Percentiles rank a stretch among this genome's conserved stretches.
Evolutionary conservation across 2,113 vertebrate genomes (phyloP).

Genomic region (Albula glossodonta): DNA sequence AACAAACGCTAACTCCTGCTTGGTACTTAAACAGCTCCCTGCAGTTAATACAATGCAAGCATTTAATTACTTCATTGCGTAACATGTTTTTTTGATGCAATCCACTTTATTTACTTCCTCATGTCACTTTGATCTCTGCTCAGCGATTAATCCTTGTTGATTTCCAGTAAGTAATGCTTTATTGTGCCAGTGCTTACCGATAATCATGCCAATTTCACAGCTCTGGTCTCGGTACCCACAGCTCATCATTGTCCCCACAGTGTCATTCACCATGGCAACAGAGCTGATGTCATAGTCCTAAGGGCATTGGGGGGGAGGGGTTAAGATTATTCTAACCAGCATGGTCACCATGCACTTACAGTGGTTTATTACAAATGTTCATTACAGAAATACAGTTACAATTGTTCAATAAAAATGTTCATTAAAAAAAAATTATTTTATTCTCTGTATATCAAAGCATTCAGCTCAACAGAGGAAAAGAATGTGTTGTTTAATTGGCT

Average conservation of each 20-base stretch:
- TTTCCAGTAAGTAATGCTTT: neutral
- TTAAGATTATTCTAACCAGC: neutral
- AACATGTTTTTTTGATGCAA: neutral
- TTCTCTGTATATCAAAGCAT: too few species aligned
- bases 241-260: constrained; percentile 84
- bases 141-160: neutral
- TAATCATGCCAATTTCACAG: constrained; percentile 77
- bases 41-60: neutral
- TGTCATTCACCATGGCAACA: constrained; percentile 82
- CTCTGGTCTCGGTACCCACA: constrained; percentile 55
- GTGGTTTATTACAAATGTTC: too few species aligned
- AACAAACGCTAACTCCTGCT: neutral
- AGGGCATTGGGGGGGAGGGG: constrained; percentile 17
- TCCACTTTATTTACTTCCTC: neutral
- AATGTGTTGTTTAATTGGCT: too few species aligned
- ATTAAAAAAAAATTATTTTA: too few species aligned
- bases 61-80: neutral
- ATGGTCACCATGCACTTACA: too few species aligned
- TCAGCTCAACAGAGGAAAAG: too few species aligned
- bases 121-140: too few species aligned
- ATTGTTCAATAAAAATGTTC: too few species aligned
- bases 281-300: constrained; percentile 69
- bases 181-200: constrained; percentile 67
- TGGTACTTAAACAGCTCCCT: neutral
- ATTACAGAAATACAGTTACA: neutral